Evolutionary conservation across 2,888 invertebrate species (phyloP).

Genomic region (Neoscelio sp.): DNA sequence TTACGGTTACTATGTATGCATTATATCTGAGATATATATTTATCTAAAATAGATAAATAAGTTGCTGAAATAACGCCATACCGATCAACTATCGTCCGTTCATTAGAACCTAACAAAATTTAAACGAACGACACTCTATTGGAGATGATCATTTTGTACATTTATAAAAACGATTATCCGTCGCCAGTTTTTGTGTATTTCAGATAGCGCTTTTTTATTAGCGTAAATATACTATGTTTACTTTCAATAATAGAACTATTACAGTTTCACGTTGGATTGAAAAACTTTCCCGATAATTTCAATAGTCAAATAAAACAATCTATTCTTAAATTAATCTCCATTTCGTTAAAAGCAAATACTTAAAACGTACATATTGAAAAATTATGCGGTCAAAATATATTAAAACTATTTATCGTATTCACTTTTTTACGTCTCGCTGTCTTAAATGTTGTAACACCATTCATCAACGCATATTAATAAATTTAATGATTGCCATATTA

Average conservation of each 20-base stretch:
- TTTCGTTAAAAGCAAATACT: neutral
- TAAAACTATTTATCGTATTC: constrained; percentile 22
- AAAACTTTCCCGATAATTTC: constrained; percentile 28
- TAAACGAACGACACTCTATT: constrained; percentile 23
- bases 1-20: neutral
- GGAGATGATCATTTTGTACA: constrained; percentile 29
- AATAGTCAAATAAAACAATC: neutral
- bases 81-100: neutral
- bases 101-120: constrained; percentile 3
- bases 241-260: constrained; percentile 40
- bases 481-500: constrained; percentile 27
- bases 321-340: no score
- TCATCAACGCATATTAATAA: constrained; percentile 46
- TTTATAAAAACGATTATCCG: constrained; percentile 41
- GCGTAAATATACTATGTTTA: constrained; percentile 27
- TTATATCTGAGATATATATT: constrained; percentile 12
- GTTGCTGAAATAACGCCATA: constrained; percentile 20
- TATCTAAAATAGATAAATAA: constrained; percentile 50
- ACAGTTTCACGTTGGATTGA: constrained; percentile 48
- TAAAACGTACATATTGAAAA: constrained; percentile 1
- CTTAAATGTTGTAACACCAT: constrained; percentile 23
- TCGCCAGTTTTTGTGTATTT: constrained; percentile 35
- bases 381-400: constrained; percentile 8
- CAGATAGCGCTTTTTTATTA: constrained; percentile 47
- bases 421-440: constrained; percentile 30